Base-by-base conservation (phyloP, 1,140 invertebrate species). In the Drosophila ohnishii region DNA sequence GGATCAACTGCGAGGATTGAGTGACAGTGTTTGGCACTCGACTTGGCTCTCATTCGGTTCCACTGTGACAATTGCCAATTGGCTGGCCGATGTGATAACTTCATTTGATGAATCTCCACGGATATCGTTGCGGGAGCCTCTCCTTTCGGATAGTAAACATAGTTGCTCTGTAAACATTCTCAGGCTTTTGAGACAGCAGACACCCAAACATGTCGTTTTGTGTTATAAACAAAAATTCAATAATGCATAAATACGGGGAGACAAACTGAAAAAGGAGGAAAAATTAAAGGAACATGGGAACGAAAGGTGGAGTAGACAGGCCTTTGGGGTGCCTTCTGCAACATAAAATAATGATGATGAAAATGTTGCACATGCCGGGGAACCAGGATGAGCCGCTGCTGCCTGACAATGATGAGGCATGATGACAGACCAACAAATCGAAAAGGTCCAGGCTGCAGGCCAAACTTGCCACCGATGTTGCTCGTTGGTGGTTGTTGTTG, bases 371-470 rank as follows among this genome's bases (percentile, higher is more conserved):
- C 81, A 85, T 81, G 81, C 74, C 84, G 82, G 80, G 42, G n/a
- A 19, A 30, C 51, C 55, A 56, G 55, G 51, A 61, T 76, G 69
- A 75, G 28, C 19, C 65, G 83, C 42, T 66, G 28, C 13, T 63
- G 84, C 44, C 79, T 83, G 83, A 88, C 83, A 88, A 87, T 87
- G 83, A 87, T 87, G 83, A 87, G 83, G 83, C 83, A 87, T 83
- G 84, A 88, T 87, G 84, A 87, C 83, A 87, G 83, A 88, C 83
- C 79, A 83, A 88, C 83, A 88, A 88, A 87, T 87, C 84, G 83
- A 87, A 88, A 76, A 58, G 44, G 57, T 35, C 19, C 63, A 57
- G 35, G 83, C 83, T 83, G 84, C 71, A 66, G 83, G 83, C 79
- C 60, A 79, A 87, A 86, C 79, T 87, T 86, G 83, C 83, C 83